Conservation (phyloP, 2,888 invertebrate species). For the Ormia ochracea region DNA sequence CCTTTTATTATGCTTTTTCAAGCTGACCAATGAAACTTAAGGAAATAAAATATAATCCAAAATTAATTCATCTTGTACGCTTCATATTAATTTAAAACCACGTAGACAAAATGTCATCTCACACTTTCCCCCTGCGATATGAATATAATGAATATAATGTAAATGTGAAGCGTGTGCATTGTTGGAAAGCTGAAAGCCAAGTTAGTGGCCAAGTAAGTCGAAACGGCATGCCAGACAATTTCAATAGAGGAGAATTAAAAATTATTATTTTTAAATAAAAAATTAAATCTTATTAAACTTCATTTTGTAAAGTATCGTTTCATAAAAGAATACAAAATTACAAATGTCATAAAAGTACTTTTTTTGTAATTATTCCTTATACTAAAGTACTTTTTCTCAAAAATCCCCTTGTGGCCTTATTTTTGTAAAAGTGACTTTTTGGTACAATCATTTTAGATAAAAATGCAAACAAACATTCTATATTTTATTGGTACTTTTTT, state of each 20-base stretch:
- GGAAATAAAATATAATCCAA: constrained; percentile 27
- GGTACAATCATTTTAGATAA: neutral
- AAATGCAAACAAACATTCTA: neutral
- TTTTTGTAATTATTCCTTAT: neutral
- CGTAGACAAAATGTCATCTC: constrained; percentile 41
- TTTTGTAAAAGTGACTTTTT: no score
- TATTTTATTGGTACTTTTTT: neutral
- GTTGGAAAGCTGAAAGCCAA: neutral
- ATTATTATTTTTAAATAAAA: no score
- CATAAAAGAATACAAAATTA: no score
- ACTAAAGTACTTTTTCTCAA: neutral
- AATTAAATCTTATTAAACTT: neutral
- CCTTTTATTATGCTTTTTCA: no score
- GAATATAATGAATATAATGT: neutral
- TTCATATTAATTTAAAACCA: constrained; percentile 9
- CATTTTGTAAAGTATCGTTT: no score
- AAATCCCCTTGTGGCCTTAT: no score
- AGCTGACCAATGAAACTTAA: no score
- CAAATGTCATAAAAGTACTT: neutral
- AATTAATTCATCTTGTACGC: constrained; percentile 19
- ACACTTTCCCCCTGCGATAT: constrained; percentile 17
- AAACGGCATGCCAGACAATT: neutral
- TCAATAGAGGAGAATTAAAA: neutral
- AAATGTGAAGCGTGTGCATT: neutral
- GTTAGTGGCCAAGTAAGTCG: neutral